Conservation (phyloP, 2,888 invertebrate species). For the Sphecodes monilicornis region DNA sequence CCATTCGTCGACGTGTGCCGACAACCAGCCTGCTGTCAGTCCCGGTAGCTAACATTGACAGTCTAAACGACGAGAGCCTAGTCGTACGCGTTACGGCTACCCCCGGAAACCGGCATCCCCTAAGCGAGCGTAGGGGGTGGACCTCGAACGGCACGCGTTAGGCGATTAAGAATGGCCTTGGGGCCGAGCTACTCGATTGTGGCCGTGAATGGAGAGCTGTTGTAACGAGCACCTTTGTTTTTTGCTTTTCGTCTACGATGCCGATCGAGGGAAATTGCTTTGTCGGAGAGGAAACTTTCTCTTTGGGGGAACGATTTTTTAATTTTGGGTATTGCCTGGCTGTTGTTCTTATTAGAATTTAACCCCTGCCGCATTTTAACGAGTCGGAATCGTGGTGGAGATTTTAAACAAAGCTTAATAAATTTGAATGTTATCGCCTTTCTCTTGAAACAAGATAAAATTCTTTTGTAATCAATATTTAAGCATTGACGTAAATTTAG, state of each 20-base stretch:
- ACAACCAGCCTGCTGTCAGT: constrained; percentile 49
- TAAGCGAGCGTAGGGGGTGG: constrained; percentile 13
- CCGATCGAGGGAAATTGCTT: not conserved
- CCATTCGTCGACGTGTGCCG: constrained; percentile 60
- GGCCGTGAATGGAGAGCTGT: not conserved
- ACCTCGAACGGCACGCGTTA: constrained; percentile 12
- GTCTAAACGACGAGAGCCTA: constrained; percentile 62
- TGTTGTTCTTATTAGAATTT: not conserved
- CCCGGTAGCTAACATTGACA: constrained; percentile 63
- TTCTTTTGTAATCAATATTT: not conserved
- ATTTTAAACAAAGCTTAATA: not conserved
- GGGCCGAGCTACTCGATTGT: not conserved
- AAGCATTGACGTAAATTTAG: no score
- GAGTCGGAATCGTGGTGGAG: not conserved
- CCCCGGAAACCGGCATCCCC: constrained; percentile 58
- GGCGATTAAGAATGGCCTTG: constrained; percentile 1
- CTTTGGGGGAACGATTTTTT: not conserved
- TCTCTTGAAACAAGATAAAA: not conserved
- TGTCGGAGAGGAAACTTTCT: not conserved
- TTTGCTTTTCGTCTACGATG: not conserved
- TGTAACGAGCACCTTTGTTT: not conserved
- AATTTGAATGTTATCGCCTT: not conserved
- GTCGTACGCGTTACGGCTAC: constrained; percentile 41
- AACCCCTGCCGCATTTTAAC: not conserved
- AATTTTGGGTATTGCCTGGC: not conserved